These are phyloP conservation scores for Mionectes macconnelli DNA, from an alignment of 2,113 vertebrate species.

Conservation along the genomic window DNA sequence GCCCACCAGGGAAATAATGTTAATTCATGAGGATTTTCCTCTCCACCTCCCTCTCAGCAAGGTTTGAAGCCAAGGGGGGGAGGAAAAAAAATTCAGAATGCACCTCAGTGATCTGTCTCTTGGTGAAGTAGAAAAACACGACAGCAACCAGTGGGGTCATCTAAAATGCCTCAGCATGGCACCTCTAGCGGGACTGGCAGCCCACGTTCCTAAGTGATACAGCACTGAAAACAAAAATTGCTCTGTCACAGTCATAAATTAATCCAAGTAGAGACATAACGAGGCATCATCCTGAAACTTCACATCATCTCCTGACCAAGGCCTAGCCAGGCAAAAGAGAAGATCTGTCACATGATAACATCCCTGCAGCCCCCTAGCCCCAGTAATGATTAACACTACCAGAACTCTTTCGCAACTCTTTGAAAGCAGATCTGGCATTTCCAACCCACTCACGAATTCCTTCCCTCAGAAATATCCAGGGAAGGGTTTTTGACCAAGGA, in stretches of 20 bases:
- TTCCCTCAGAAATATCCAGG: not conserved
- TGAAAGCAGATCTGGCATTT: not conserved
- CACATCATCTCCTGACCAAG: not conserved
- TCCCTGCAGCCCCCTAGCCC: not conserved
- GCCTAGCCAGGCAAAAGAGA: not conserved
- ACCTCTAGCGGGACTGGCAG: not conserved
- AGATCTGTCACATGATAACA: not conserved
- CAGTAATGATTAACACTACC: not conserved
- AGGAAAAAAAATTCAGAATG: not conserved
- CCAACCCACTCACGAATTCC: not conserved
- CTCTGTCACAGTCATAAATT: slow-evolving; percentile 2
- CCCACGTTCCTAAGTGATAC: not conserved
- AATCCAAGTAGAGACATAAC: not conserved
- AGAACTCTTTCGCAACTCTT: not conserved
- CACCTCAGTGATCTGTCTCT: not conserved
- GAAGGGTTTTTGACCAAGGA: not conserved
- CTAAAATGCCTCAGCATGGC: not conserved
- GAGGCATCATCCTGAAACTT: not conserved
- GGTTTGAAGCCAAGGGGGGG: slow-evolving; percentile 2
- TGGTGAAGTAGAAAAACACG: not conserved
- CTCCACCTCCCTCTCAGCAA: slow-evolving; percentile 46
- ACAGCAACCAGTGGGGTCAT: not conserved
- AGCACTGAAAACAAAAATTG: not conserved
- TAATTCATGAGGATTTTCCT: slow-evolving; percentile 58
- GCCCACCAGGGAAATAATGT: slow-evolving; percentile 58